Conservation (phyloP, 2,888 invertebrate species). For the Dasysyrphus albostriatus region DNA sequence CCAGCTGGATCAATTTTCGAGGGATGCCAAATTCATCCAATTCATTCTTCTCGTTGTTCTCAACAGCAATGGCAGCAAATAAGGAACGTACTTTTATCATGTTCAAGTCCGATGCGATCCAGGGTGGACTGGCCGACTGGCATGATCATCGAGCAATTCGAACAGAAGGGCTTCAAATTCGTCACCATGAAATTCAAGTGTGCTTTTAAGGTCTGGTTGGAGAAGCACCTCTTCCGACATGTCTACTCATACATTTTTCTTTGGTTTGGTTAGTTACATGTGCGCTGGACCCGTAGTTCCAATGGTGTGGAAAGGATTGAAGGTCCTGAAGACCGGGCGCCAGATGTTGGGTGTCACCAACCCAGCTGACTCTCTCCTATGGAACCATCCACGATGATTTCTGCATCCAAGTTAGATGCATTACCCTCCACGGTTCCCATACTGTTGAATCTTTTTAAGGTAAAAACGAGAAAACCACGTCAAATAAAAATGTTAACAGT, state of each 20-base stretch:
- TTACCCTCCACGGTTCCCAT: constrained; percentile 99
- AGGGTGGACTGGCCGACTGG: constrained; percentile 98
- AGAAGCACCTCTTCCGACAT: constrained; percentile 98
- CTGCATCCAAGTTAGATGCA: constrained; percentile 97
- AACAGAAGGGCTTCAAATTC: constrained; percentile 98
- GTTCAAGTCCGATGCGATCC: constrained; percentile 99
- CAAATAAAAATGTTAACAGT: too few relatives aligned
- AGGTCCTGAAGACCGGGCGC: constrained; percentile 97
- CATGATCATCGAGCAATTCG: constrained; percentile 97
- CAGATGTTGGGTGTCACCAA: constrained; percentile 98
- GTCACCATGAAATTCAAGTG: constrained; percentile 97
- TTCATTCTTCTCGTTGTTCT: constrained; percentile 87
- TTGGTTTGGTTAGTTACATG: constrained; percentile 97
- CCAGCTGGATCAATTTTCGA: too few relatives aligned
- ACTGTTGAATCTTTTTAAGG: constrained; percentile 90
- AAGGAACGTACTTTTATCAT: constrained; percentile 98
- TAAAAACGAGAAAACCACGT: constrained; percentile 44
- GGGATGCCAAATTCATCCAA: too few relatives aligned
- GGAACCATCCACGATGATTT: too few relatives aligned
- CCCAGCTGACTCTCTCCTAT: constrained; percentile 96
- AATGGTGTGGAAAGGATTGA: constrained; percentile 98
- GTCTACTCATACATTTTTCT: constrained; percentile 95
- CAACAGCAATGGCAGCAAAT: constrained; percentile 88
- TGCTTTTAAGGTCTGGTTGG: constrained; percentile 93
- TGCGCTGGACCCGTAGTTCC: constrained; percentile 96